phyloP scores from a whole-genome alignment of 2,113 vertebrate species.

The Hassar affinis region DNA sequence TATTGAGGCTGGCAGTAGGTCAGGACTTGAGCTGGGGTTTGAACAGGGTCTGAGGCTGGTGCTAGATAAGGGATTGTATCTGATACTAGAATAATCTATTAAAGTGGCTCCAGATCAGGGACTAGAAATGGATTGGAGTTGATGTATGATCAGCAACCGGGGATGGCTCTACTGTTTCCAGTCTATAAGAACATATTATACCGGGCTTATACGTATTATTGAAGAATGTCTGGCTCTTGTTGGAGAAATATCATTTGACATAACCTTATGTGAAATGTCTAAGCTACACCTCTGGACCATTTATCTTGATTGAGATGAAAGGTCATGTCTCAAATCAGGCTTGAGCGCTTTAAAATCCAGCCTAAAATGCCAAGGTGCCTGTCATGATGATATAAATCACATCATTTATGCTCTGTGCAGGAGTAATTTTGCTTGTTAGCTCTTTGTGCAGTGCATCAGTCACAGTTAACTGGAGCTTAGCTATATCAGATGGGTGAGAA shows the following conservation, averaged over 20 bases:
- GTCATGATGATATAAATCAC: constrained; percentile 34
- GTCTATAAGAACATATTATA: constrained; percentile 1
- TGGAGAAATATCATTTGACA: constrained; percentile 20
- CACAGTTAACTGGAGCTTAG: neutral
- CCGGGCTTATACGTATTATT: constrained; percentile 13
- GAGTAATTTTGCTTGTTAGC: constrained; percentile 26
- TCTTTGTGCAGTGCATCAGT: constrained; percentile 26
- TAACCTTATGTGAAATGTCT: constrained; percentile 33
- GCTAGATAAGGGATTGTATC: neutral
- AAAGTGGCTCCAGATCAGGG: neutral
- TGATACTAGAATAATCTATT: neutral
- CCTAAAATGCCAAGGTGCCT: constrained; percentile 31
- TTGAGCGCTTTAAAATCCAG: constrained; percentile 26
- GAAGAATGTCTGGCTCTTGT: constrained; percentile 13
- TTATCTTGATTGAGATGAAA: constrained; percentile 36
- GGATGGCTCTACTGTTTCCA: neutral
- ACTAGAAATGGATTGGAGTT: neutral
- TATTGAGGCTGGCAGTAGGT: neutral
- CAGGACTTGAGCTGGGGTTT: neutral
- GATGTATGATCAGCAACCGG: neutral
- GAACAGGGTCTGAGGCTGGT: neutral
- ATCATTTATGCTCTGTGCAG: constrained; percentile 10
- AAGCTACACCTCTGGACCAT: constrained; percentile 22
- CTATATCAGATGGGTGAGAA: neutral
- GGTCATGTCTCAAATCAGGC: constrained; percentile 36